Evolutionary conservation across 37 sponge, comb jelly and placozoan genomes (phyloP), one percentile per base, ranked within the genome.

Genomic region (Geodia barretti): DNA sequence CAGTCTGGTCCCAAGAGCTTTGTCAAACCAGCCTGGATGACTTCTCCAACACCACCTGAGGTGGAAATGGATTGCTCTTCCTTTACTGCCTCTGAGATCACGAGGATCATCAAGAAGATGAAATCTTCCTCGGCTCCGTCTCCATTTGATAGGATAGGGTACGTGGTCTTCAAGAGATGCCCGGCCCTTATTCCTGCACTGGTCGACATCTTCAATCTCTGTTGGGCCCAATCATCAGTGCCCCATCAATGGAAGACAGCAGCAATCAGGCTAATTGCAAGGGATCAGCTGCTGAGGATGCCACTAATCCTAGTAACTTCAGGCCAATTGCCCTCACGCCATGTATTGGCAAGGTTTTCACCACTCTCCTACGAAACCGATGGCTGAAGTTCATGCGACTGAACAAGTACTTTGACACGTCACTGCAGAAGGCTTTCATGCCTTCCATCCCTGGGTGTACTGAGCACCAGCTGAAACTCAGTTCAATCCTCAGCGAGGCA

Each of bases 361-460:
- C n/a, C n/a, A n/a, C n/a, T n/a, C n/a, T n/a, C n/a, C n/a, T n/a
- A n/a, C n/a, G n/a, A n/a, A n/a, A n/a, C n/a, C n/a, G n/a, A n/a
- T n/a, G n/a, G n/a, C n/a, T n/a, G n/a, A n/a, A n/a, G n/a, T n/a
- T n/a, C n/a, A n/a, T n/a, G n/a, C n/a, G n/a, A n/a, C n/a, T n/a
- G n/a, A n/a, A n/a, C n/a, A n/a, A n/a, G n/a, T n/a, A n/a, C n/a
- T n/a, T n/a, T n/a, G n/a, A n/a, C n/a, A n/a, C n/a, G n/a, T n/a
- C n/a, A n/a, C n/a, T n/a, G n/a, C n/a, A n/a, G n/a, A n/a, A n/a
- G n/a, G n/a, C n/a, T n/a, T n/a, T n/a, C n/a, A n/a, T n/a, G n/a
- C n/a, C n/a, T n/a, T n/a, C n/a, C n/a, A n/a, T n/a, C 40, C 62
- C 72, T 62, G 82, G 82, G 28, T 81, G 82, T 62, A 71, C 24